Conservation (phyloP, 2,113 vertebrate species). For the Ceratotherium simum region DNA sequence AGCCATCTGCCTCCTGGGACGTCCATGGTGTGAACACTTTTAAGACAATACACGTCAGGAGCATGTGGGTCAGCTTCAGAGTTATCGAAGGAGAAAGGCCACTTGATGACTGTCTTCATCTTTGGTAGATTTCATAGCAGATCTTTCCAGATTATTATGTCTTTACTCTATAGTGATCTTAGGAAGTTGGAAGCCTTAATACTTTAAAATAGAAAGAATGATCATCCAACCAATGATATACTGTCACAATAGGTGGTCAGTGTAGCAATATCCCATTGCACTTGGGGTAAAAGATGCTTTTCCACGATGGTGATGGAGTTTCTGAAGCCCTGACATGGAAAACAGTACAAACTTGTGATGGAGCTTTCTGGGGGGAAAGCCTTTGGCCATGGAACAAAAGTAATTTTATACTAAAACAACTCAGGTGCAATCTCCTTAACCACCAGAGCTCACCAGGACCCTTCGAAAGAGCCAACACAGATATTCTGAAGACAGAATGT, state of each 20-base stretch:
- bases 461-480: not conserved
- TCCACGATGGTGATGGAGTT: not conserved
- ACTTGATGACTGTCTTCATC: not conserved
- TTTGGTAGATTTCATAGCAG: not conserved
- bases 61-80: accelerated
- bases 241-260: not conserved
- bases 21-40: accelerated
- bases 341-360: not conserved
- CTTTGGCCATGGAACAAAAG: not conserved
- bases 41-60: accelerated
- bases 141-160: not conserved
- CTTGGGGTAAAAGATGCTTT: not conserved
- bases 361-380: not conserved
- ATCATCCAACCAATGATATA: accelerated
- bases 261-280: accelerated
- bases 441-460: not conserved
- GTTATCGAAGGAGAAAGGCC: not conserved
- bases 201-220: not conserved
- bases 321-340: not conserved
- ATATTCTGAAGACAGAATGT: not conserved
- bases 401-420: not conserved
- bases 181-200: not conserved
- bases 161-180: not conserved
- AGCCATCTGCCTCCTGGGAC: not conserved
- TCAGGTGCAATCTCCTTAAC: not conserved